Evolutionary conservation across 2,113 vertebrate species (phyloP).

Genomic region (Corydoras sp.): DNA sequence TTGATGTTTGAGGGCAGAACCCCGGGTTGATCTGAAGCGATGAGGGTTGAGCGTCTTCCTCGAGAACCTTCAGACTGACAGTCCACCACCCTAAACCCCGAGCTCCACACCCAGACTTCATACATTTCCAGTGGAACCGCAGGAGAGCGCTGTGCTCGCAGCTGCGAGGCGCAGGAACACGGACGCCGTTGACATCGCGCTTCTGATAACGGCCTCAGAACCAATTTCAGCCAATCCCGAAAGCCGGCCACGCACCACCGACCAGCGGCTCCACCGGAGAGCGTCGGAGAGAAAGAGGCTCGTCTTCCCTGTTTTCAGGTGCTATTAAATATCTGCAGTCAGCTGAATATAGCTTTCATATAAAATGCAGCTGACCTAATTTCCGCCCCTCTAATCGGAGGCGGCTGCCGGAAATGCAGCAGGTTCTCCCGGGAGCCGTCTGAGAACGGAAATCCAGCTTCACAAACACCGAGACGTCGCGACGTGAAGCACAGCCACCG

Average conservation of each 20-base stretch:
- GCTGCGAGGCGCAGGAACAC: neutral
- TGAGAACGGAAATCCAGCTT: slow-evolving; percentile 19
- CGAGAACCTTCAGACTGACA: no score
- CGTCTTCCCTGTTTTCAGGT: slow-evolving; percentile 3
- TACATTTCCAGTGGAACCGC: no score
- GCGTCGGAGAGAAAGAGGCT: slow-evolving; percentile 2
- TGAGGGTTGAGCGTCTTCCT: no score
- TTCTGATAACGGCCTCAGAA: slow-evolving; percentile 37
- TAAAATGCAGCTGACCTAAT: slow-evolving; percentile 45
- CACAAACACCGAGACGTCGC: neutral
- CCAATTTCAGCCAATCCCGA: slow-evolving; percentile 39
- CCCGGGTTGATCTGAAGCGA: no score
- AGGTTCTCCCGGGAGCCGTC: slow-evolving; percentile 25
- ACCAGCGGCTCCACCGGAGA: slow-evolving; percentile 4
- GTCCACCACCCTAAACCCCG: no score
- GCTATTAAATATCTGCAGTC: slow-evolving; percentile 28
- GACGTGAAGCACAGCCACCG: no score
- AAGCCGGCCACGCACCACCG: slow-evolving; percentile 12
- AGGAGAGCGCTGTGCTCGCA: no score
- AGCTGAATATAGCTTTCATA: slow-evolving; percentile 44
- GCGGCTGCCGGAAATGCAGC: slow-evolving; percentile 37
- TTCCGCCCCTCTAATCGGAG: slow-evolving; percentile 36
- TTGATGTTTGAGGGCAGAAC: no score
- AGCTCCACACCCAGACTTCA: no score
- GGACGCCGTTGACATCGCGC: slow-evolving; percentile 27